Conservation (phyloP, 2,797 vertebrate genomes). For the Sebastiscus albofasciatus region DNA sequence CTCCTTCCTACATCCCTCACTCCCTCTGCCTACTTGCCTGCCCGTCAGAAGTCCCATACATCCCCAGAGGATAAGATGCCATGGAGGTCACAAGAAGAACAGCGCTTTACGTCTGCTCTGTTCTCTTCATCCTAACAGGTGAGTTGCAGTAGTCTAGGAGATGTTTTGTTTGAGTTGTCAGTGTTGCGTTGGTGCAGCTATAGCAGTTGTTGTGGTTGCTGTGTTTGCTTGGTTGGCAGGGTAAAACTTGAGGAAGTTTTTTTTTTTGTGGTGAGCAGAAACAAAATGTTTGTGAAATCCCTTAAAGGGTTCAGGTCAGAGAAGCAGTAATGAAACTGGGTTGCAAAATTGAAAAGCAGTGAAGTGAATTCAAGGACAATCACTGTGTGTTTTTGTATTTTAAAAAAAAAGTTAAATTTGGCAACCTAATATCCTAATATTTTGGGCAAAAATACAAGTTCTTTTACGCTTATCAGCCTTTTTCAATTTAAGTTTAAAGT, state of each 20-base stretch:
- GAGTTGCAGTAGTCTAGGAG: constrained; percentile 33
- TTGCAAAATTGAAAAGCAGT: constrained; percentile 7
- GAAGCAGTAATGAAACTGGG: background rate
- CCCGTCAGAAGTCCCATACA: constrained; percentile 67
- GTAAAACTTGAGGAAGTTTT: constrained; percentile 30
- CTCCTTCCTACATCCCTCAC: constrained; percentile 54
- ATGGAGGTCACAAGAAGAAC: constrained; percentile 84
- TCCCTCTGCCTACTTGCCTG: constrained; percentile 15
- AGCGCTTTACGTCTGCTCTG: constrained; percentile 57
- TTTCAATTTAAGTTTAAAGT: background rate
- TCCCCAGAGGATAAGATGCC: constrained; percentile 86
- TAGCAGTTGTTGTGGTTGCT: constrained; percentile 41
- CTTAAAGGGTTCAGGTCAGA: background rate
- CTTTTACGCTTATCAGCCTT: background rate
- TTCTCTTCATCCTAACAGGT: constrained; percentile 78
- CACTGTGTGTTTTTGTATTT: background rate
- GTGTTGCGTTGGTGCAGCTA: constrained; percentile 17
- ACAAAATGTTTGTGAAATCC: constrained; percentile 16
- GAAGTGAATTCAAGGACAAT: background rate
- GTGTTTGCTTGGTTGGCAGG: constrained; percentile 36
- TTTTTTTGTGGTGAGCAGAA: background rate
- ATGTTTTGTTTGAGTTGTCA: constrained; percentile 1
- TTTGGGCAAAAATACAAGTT: background rate
- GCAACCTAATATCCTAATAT: background rate
- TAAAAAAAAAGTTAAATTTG: background rate